A percentile compares a stretch with the other conserved stretches of the same genome.
phyloP scores from a whole-genome alignment of 2,113 vertebrate species.

The Paradoxurus hermaphroditus region DNA sequence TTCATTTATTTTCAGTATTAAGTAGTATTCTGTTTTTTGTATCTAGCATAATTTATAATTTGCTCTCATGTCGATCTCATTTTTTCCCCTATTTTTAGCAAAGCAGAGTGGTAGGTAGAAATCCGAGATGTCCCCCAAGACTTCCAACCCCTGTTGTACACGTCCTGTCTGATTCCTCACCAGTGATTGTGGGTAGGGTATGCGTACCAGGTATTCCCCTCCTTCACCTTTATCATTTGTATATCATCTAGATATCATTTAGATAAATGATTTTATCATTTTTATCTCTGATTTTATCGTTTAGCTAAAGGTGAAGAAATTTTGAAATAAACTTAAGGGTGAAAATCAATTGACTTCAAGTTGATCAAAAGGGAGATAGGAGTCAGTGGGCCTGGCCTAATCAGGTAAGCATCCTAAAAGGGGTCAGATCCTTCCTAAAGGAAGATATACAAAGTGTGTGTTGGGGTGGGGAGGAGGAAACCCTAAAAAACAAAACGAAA shows the following conservation, averaged over 20 bases:
- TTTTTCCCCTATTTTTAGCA: not conserved
- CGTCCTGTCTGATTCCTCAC: not conserved
- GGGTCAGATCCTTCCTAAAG: not conserved
- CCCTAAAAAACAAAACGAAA: too few species aligned
- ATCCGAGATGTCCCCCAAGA: not conserved
- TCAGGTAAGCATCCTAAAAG: not conserved
- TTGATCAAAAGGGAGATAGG: not conserved
- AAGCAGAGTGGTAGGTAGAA: not conserved
- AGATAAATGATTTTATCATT: too few species aligned
- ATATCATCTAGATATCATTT: too few species aligned
- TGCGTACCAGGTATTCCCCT: not conserved
- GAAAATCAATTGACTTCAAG: not conserved
- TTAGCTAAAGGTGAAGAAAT: not conserved
- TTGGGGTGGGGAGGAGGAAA: too few species aligned
- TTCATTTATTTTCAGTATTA: not conserved
- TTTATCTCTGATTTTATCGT: too few species aligned
- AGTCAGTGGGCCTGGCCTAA: not conserved
- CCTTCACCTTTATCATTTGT: too few species aligned
- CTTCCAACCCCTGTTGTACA: not conserved
- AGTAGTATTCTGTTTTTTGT: not conserved
- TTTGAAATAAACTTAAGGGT: not conserved
- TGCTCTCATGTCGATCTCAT: not conserved
- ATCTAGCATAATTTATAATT: not conserved
- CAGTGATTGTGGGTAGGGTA: not conserved
- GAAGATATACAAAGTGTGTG: not conserved